phyloP scores from a whole-genome alignment of 2,113 vertebrate genomes.

The Saccopteryx bilineata region DNA sequence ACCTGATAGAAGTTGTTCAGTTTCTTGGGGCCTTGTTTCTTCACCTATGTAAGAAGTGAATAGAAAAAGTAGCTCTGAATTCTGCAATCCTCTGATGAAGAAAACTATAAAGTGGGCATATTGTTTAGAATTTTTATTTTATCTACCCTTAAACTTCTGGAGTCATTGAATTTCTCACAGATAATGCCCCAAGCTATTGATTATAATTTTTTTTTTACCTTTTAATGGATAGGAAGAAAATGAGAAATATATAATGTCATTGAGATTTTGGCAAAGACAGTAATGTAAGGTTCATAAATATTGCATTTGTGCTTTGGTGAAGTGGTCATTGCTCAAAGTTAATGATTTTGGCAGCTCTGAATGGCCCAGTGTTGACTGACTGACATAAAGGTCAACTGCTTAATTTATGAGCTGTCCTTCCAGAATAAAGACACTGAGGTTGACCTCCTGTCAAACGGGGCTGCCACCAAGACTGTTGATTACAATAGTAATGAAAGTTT shows the following conservation, averaged over 20 bases:
- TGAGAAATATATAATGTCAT: constrained; percentile 59
- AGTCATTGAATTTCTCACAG: constrained; percentile 59
- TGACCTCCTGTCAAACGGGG: constrained; percentile 44
- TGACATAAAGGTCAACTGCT: constrained; percentile 79
- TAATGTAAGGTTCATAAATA: constrained; percentile 75
- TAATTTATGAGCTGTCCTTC: constrained; percentile 74
- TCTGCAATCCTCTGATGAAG: not conserved
- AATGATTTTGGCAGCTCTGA: constrained; percentile 76
- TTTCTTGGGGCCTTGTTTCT: not conserved
- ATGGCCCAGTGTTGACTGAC: constrained; percentile 62
- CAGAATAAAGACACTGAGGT: constrained; percentile 62
- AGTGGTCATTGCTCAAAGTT: constrained; percentile 74
- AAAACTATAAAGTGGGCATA: not conserved
- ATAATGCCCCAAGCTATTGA: constrained; percentile 70
- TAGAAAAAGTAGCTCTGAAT: not conserved
- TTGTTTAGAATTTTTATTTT: not conserved
- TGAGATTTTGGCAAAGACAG: constrained; percentile 73
- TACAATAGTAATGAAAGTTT: constrained; percentile 66
- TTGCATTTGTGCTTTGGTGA: constrained; percentile 67
- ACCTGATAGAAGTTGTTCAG: not conserved
- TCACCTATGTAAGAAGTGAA: not conserved
- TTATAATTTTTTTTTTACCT: constrained; percentile 71
- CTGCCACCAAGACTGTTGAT: constrained; percentile 28
- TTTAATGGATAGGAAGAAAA: constrained; percentile 55
- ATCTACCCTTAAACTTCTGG: not conserved